Evolutionary conservation across 2,797 vertebrate genomes (phyloP).

Genomic region (Gymnoscopelus microlampas): DNA sequence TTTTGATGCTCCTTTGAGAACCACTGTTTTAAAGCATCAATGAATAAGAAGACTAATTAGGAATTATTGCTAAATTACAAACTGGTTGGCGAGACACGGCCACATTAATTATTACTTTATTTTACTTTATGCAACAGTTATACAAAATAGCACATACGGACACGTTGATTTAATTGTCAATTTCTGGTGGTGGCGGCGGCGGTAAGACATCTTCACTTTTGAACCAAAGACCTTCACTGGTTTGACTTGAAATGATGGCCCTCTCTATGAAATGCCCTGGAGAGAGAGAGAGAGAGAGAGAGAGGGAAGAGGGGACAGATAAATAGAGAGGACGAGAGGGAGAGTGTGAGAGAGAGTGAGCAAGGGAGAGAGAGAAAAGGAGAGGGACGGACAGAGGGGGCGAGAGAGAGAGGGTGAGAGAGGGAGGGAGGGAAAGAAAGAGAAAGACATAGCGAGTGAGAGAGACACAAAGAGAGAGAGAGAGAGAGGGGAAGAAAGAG

Average conservation of each 20-base stretch:
- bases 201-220: slow-evolving; percentile 79
- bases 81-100: too few relatives aligned
- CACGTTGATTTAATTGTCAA: slow-evolving; percentile 29
- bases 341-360: neutral
- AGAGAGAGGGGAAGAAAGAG: neutral
- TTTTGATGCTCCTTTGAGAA: too few relatives aligned
- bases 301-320: slow-evolving; percentile 12
- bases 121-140: too few relatives aligned
- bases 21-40: too few relatives aligned
- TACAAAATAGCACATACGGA: too few relatives aligned
- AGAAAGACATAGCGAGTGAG: neutral
- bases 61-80: too few relatives aligned
- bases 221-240: slow-evolving; percentile 89
- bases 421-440: neutral
- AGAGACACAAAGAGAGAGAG: neutral
- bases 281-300: neutral
- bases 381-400: neutral
- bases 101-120: neutral
- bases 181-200: slow-evolving; percentile 51
- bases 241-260: slow-evolving; percentile 82
- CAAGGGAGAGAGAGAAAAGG: neutral
- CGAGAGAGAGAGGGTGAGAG: neutral
- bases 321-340: neutral
- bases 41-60: too few relatives aligned
- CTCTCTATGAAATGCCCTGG: slow-evolving; percentile 86